Conservation (phyloP, 2,797 vertebrate species). For the Botia kubotai region DNA sequence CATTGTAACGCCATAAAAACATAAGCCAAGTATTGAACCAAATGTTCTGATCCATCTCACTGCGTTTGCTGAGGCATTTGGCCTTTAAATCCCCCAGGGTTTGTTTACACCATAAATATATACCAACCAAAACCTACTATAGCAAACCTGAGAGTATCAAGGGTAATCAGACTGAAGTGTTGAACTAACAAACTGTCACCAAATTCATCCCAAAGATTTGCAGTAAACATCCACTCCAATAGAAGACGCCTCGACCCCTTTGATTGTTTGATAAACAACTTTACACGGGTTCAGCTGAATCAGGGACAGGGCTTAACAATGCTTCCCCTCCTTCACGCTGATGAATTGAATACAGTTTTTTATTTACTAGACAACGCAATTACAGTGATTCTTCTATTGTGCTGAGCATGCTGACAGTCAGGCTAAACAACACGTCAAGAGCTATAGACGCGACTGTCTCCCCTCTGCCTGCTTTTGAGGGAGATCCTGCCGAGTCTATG, state of each 20-base stretch:
- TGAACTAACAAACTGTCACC: not conserved
- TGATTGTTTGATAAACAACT: not conserved
- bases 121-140: not conserved
- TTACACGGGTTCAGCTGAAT: not conserved
- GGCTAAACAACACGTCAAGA: slow-evolving; percentile 32
- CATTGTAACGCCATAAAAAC: no score
- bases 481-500: slow-evolving; percentile 23
- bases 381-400: slow-evolving; percentile 28
- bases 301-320: not conserved
- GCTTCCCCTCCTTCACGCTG: not conserved
- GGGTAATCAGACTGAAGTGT: not conserved
- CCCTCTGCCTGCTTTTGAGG: slow-evolving; percentile 21
- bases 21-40: no score
- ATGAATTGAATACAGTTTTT: slow-evolving; percentile 20
- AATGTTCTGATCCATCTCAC: not conserved
- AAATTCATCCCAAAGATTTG: not conserved
- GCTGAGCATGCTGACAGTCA: slow-evolving; percentile 24
- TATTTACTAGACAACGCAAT: slow-evolving; percentile 22
- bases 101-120: not conserved
- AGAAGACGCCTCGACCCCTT: not conserved
- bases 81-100: slow-evolving; percentile 4
- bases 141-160: not conserved
- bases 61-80: slow-evolving; percentile 3
- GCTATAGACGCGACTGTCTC: not conserved
- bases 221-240: not conserved